Conservation (phyloP, 1,140 invertebrate genomes). For the Tetramorium alpestre region DNA sequence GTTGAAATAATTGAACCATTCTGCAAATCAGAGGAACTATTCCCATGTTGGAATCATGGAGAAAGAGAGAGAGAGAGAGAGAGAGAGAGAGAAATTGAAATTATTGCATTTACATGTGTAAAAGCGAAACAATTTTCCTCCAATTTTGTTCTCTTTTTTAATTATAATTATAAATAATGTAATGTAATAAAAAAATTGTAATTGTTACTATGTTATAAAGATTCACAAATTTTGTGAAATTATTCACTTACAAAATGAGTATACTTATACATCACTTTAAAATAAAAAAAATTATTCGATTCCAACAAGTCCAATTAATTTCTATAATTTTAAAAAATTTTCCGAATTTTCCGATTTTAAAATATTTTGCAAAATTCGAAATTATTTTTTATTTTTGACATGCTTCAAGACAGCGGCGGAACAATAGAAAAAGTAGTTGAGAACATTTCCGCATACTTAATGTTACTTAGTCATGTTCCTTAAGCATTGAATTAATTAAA, state of each 20-base stretch:
- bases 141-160: not conserved
- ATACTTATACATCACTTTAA: not conserved
- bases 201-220: not conserved
- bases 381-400: not conserved
- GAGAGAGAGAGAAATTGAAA: slow-evolving; percentile 10
- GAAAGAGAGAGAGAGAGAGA: not conserved
- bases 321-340: not conserved
- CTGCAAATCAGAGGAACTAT: slow-evolving; percentile 55
- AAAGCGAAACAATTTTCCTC: slow-evolving; percentile 26
- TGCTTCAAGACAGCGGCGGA: no score
- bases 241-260: not conserved
- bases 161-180: not conserved
- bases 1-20: slow-evolving; percentile 51
- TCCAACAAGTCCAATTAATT: not conserved
- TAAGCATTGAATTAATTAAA: slow-evolving; percentile 44
- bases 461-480: not conserved
- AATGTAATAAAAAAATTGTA: not conserved
- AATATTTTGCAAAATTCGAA: not conserved
- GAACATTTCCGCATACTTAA: not conserved
- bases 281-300: not conserved
- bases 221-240: not conserved
- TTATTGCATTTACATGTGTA: not conserved
- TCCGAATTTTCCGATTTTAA: not conserved
- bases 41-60: slow-evolving; percentile 4
- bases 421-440: not conserved